A percentile compares a stretch with the other conserved stretches of the same genome.
Evolutionary conservation across 2,888 invertebrate species (phyloP).

Genomic region (Agrochola circellaris): DNA sequence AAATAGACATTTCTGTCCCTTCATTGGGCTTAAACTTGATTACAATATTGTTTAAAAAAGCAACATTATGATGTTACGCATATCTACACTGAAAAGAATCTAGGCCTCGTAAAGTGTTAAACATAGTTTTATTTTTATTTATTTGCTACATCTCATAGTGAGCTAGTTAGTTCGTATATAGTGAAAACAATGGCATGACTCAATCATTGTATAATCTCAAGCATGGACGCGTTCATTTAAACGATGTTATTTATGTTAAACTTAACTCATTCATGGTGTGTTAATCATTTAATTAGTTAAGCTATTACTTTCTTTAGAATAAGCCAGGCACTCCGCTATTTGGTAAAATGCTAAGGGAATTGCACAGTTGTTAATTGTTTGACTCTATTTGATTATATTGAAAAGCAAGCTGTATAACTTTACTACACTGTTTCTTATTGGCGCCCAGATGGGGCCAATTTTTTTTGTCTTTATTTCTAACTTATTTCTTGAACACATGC

Average conservation of each 20-base stretch:
- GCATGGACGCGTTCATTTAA: conserved; percentile 73
- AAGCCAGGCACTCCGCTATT: conserved; percentile 62
- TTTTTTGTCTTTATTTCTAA: conserved; percentile 26
- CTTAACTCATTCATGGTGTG: conserved; percentile 55
- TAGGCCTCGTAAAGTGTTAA: conserved; percentile 63
- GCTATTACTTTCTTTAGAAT: conserved; percentile 38
- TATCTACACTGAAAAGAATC: conserved; percentile 59
- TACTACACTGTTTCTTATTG: conserved; percentile 39
- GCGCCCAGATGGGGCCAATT: conserved; percentile 18
- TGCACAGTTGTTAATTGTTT: conserved; percentile 60
- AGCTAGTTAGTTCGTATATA: conserved; percentile 63
- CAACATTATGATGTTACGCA: not conserved
- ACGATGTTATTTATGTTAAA: conserved; percentile 56
- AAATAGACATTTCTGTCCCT: not conserved
- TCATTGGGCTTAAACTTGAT: not conserved
- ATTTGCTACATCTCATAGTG: conserved; percentile 75
- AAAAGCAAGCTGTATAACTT: conserved; percentile 45
- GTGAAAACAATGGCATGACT: conserved; percentile 72
- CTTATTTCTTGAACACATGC: conserved; percentile 32
- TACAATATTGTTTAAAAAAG: not conserved
- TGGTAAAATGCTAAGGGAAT: conserved; percentile 36
- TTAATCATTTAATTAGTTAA: conserved; percentile 53
- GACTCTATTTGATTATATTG: conserved; percentile 33
- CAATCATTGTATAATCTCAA: conserved; percentile 70
- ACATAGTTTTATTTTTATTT: conserved; percentile 71